These are phyloP conservation scores for Pammene aurita DNA, from an alignment of 2,888 invertebrate genomes.

Conservation along the genomic window DNA sequence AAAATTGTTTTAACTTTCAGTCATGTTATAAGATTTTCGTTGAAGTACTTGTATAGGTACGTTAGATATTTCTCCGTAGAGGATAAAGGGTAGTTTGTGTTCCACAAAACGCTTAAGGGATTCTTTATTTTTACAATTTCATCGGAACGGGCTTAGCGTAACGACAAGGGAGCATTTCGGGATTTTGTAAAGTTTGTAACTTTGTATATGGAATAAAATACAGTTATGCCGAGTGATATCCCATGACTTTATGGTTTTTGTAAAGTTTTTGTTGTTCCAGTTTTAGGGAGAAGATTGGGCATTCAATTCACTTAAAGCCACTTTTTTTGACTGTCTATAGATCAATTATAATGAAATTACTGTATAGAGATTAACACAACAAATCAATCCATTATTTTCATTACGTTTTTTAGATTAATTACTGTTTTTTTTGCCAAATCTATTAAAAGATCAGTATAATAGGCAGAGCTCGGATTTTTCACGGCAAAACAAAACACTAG, in stretches of 20 bases:
- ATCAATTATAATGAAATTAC: too few species aligned
- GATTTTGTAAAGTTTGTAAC: background rate
- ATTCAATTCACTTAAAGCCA: too few species aligned
- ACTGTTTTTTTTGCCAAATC: too few species aligned
- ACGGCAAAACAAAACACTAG: too few species aligned
- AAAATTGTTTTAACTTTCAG: constrained; percentile 38
- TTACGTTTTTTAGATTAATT: too few species aligned
- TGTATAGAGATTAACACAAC: too few species aligned
- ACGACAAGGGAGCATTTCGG: constrained; percentile 8
- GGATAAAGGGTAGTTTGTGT: constrained; percentile 18
- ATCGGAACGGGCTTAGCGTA: constrained; percentile 11
- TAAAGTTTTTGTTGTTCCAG: background rate
- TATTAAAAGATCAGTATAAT: too few species aligned
- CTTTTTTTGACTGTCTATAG: too few species aligned
- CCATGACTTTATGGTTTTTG: too few species aligned
- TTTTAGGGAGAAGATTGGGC: background rate
- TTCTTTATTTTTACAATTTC: constrained; percentile 16
- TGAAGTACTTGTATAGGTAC: background rate
- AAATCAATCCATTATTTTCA: too few species aligned
- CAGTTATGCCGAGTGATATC: too few species aligned
- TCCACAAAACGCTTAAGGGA: constrained; percentile 15
- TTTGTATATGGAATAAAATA: background rate
- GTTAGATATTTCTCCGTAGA: constrained; percentile 11
- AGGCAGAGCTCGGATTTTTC: too few species aligned
- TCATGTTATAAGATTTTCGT: constrained; percentile 34